phyloP scores from a whole-genome alignment of 2,113 vertebrate species.

The Gobiocypris rarus region DNA sequence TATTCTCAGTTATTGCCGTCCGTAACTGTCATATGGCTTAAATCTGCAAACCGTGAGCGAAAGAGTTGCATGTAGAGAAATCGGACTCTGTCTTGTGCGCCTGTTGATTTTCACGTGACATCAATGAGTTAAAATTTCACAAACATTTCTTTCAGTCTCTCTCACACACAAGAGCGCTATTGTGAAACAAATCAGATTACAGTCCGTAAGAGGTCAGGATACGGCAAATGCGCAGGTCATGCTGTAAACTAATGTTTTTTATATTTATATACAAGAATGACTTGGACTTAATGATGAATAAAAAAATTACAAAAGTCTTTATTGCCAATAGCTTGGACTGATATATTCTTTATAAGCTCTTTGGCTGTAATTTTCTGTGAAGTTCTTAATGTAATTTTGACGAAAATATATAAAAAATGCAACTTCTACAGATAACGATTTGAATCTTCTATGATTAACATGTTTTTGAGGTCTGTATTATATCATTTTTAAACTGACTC shows the following conservation, averaged over 20 bases:
- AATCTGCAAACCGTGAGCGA: not conserved
- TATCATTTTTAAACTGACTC: too few species aligned
- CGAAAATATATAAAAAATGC: too few species aligned
- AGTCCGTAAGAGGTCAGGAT: not conserved
- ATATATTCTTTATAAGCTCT: too few species aligned
- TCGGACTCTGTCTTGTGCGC: conserved; percentile 7
- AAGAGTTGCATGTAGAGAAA: not conserved
- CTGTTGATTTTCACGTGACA: conserved; percentile 42
- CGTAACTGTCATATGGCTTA: not conserved
- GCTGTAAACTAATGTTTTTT: not conserved
- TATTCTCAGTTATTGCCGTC: not conserved
- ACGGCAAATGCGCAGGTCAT: not conserved
- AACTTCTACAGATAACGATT: too few species aligned
- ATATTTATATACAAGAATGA: not conserved
- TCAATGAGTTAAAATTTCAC: conserved; percentile 30
- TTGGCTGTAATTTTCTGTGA: too few species aligned
- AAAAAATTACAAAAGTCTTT: too few species aligned
- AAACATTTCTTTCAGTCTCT: conserved; percentile 15
- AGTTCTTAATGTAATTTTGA: too few species aligned
- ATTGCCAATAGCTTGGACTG: too few species aligned
- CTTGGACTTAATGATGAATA: too few species aligned
- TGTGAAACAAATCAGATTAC: conserved; percentile 53
- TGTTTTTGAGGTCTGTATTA: too few species aligned
- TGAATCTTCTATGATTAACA: too few species aligned
- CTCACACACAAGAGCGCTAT: conserved; percentile 32